Base-by-base conservation (phyloP, 2,888 invertebrate species). In the Callyntrura guangdongensis region DNA sequence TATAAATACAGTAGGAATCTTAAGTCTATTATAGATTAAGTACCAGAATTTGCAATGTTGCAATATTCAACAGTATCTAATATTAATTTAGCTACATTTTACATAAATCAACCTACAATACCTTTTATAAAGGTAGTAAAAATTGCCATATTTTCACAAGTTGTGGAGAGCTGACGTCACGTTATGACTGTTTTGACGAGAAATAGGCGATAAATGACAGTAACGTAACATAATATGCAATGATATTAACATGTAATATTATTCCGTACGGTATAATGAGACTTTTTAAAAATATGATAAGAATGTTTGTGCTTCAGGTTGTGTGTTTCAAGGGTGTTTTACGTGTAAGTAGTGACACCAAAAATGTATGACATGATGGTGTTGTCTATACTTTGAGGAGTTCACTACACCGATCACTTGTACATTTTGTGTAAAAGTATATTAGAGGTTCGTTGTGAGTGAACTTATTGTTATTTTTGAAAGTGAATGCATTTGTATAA, bases 81-180 rank as follows among this genome's bases (percentile, higher is more conserved):
- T 81, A 56, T 59, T 79, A 61, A 17, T 17, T 61, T 74, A 61
- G 49, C 47, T 84, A 53, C 25, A n/a, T 83, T 61, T 47, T 25
- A n/a, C 12, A 45, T n/a, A 72, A 72, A 45, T 74, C 20, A 56
- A 56, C 53, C 59, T 59, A 74, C 74, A 74, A 20, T 59, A 25
- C 36, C 45, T 74, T 49, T 59, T 64, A 8, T 36, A 67, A 47
- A 61, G 59, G 81, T 77, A 86, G 90, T 86, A 64, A 64, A 61
- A 82, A 90, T 86, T 90, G 90, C 86, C 90, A 90, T 90, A 90
- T 90, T 79, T 56, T 79, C 86, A 86, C 86, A 77, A 88, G 53
- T 69, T 84, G 67, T 17, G 61, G 86, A 86, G 17, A 53, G 49
- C 11, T 36, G 69, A 69, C 69, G 36, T 36, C 6, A 69, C 69